Evolutionary conservation across 2,888 invertebrate species (phyloP).

Genomic region (Zeuzera pyrina): DNA sequence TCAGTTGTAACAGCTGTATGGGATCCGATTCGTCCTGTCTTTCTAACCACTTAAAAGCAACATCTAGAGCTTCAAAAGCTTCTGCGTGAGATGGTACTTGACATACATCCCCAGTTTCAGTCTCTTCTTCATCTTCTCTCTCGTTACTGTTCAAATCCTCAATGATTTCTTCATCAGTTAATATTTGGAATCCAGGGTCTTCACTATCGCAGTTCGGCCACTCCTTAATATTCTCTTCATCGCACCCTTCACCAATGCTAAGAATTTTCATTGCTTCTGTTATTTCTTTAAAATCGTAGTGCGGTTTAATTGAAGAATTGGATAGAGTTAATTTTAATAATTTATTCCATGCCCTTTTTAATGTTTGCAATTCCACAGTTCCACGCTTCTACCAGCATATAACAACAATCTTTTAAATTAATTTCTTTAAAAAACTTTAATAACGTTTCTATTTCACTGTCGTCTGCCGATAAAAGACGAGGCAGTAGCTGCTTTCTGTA

Average conservation of each 20-base stretch:
- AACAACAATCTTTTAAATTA: too few relatives aligned
- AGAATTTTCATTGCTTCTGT: conserved; percentile 10
- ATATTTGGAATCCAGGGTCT: conserved; percentile 7
- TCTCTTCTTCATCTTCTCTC: conserved; percentile 8
- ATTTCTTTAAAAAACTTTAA: conserved; percentile 3
- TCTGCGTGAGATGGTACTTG: conserved; percentile 8
- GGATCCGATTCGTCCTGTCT: conserved; percentile 7
- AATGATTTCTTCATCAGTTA: conserved; percentile 10
- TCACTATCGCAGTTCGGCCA: conserved; percentile 9
- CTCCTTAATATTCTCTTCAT: conserved; percentile 6
- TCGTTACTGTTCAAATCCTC: conserved; percentile 7
- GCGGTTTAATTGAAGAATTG: conserved; percentile 8
- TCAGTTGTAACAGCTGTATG: conserved; percentile 7
- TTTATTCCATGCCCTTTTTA: conserved; percentile 5
- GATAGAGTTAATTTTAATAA: conserved; percentile 6
- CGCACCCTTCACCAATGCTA: conserved; percentile 10
- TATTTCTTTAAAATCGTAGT: conserved; percentile 10
- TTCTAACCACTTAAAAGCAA: conserved; percentile 6
- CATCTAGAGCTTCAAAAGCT: conserved; percentile 5
- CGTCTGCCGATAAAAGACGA: conserved; percentile 3
- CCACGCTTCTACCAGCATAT: conserved; percentile 6
- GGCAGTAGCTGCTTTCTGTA: conserved; percentile 7
- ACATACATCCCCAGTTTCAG: conserved; percentile 7
- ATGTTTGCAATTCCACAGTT: conserved; percentile 4
- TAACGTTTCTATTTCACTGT: conserved; percentile 4